These are phyloP conservation scores for Acleris cristana DNA, from an alignment of 2,888 invertebrate species.

Conservation along the genomic window DNA sequence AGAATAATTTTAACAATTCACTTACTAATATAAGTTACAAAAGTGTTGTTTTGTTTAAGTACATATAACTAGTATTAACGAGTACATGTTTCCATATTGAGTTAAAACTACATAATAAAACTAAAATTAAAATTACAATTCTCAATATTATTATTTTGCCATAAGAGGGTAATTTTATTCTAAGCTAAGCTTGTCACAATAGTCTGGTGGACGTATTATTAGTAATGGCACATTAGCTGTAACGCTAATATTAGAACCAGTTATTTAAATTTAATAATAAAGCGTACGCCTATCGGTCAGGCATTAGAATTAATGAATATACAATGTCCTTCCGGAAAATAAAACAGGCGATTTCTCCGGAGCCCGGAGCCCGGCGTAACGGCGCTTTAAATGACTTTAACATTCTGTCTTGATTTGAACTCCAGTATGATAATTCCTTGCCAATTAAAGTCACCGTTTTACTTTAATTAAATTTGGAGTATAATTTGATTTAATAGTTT, in stretches of 20 bases:
- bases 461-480: conserved; percentile 20
- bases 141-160: not conserved
- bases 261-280: conserved; percentile 53
- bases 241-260: conserved; percentile 41
- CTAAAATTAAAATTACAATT: no score
- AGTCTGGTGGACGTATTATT: no score
- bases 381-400: conserved; percentile 22
- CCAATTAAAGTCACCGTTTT: conserved; percentile 27
- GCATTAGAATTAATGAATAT: conserved; percentile 55
- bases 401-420: conserved; percentile 18
- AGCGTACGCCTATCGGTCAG: conserved; percentile 46
- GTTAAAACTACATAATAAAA: no score
- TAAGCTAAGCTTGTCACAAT: not conserved
- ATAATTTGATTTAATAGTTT: conserved; percentile 25
- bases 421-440: conserved; percentile 19
- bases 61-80: no score
- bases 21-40: no score
- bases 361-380: conserved; percentile 15
- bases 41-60: no score
- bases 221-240: conserved; percentile 37
- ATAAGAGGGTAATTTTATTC: conserved; percentile 15
- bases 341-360: conserved; percentile 42
- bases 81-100: no score
- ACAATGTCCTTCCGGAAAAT: conserved; percentile 58
- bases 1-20: no score